Evolutionary conservation across 23 tunicate species (phyloP).

Genomic region (Oikopleura albicans): DNA sequence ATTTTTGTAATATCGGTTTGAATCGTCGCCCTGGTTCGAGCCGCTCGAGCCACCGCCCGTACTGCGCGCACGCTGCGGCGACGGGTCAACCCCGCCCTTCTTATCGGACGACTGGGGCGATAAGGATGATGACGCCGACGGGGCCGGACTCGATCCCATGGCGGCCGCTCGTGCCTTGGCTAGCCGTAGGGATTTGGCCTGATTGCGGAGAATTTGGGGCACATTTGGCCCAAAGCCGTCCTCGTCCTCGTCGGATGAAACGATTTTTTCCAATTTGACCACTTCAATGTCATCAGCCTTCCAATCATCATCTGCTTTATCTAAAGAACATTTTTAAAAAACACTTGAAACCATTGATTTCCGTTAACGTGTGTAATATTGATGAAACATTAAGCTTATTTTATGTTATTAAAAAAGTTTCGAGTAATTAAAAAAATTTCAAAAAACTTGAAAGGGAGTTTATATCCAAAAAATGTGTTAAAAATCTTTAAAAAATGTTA

Average conservation of each 20-base stretch:
- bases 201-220: neutral
- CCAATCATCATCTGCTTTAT: neutral
- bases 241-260: neutral
- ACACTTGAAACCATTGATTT: too few relatives aligned
- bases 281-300: neutral
- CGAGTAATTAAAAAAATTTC: too few relatives aligned
- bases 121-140: neutral
- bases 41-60: conserved; percentile 1
- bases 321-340: too few relatives aligned
- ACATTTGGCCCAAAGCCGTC: neutral
- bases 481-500: too few relatives aligned
- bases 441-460: too few relatives aligned
- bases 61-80: neutral
- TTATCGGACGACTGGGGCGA: neutral
- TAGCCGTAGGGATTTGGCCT: neutral
- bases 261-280: neutral
- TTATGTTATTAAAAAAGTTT: too few relatives aligned
- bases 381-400: too few relatives aligned
- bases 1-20: conserved; percentile 37
- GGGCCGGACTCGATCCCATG: neutral
- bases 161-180: neutral
- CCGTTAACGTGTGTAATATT: too few relatives aligned
- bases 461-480: too few relatives aligned
- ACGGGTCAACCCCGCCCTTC: neutral
- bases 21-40: conserved; percentile 12